Conservation (phyloP, 2,888 invertebrate genomes). For the Xestoiulus laeticollis region DNA sequence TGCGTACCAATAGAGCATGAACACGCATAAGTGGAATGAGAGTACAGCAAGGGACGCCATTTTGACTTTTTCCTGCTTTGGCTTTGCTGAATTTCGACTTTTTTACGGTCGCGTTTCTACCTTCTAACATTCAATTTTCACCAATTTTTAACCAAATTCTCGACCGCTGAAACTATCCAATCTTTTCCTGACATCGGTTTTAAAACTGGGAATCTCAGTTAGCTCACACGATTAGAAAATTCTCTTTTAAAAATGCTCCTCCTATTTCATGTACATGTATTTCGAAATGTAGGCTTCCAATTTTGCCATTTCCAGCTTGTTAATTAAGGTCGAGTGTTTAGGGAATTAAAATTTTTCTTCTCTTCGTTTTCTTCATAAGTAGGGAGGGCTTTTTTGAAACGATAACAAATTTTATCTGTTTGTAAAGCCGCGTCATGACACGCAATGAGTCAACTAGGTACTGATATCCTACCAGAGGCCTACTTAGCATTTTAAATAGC, state of each 20-base stretch:
- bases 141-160: neutral
- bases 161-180: neutral
- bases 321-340: neutral
- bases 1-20: constrained; percentile 36
- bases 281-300: neutral
- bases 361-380: neutral
- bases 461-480: constrained; percentile 2
- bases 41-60: constrained; percentile 31
- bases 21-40: constrained; percentile 42
- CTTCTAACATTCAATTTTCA: neutral
- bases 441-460: constrained; percentile 26
- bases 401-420: neutral
- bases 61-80: neutral
- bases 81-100: neutral
- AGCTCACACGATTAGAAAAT: neutral
- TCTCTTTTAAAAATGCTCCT: neutral
- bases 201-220: neutral
- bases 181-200: neutral
- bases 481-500: constrained; percentile 26
- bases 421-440: neutral
- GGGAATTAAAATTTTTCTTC: neutral
- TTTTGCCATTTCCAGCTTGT: neutral
- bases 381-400: neutral
- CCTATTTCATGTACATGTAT: too few relatives aligned
- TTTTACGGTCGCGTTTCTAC: neutral